Percentiles rank a stretch among this genome's conserved stretches.
phyloP scores from a whole-genome alignment of 2,113 vertebrate genomes.

The Pedionomus torquatus region DNA sequence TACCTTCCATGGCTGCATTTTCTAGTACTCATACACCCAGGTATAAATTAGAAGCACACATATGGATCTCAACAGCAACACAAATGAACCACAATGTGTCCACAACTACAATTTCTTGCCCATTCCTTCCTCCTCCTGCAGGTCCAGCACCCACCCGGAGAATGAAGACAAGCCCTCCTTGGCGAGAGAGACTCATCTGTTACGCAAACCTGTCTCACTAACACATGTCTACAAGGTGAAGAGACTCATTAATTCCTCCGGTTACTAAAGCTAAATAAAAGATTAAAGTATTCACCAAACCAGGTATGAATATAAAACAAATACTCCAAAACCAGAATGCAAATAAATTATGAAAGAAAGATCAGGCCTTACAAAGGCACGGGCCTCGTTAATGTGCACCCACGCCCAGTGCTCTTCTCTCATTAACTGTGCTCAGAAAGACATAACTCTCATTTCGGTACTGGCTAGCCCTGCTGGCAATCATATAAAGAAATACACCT shows the following conservation, averaged over 20 bases:
- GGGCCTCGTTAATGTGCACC: not conserved
- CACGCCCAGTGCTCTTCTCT: not conserved
- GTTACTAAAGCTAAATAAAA: not conserved
- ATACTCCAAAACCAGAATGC: not conserved
- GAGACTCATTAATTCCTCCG: not conserved
- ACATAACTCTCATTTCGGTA: not conserved
- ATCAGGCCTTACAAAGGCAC: not conserved
- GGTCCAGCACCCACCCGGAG: not conserved
- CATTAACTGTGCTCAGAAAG: not conserved
- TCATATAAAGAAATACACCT: not conserved
- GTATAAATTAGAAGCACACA: not conserved
- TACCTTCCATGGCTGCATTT: not conserved
- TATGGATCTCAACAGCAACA: not conserved
- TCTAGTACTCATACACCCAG: not conserved
- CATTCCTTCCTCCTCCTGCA: not conserved
- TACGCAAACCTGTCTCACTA: not conserved
- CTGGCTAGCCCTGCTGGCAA: not conserved
- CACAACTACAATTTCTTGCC: not conserved
- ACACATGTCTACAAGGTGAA: not conserved
- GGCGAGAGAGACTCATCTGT: not conserved
- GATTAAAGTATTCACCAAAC: not conserved
- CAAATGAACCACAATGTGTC: not conserved
- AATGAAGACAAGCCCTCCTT: not conserved
- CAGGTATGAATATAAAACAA: not conserved
- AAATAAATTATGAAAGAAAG: not conserved